Evolutionary conservation across 23 tunicate species (phyloP), one percentile per base, ranked within the genome.

Genomic region (Ciona savignyi): DNA sequence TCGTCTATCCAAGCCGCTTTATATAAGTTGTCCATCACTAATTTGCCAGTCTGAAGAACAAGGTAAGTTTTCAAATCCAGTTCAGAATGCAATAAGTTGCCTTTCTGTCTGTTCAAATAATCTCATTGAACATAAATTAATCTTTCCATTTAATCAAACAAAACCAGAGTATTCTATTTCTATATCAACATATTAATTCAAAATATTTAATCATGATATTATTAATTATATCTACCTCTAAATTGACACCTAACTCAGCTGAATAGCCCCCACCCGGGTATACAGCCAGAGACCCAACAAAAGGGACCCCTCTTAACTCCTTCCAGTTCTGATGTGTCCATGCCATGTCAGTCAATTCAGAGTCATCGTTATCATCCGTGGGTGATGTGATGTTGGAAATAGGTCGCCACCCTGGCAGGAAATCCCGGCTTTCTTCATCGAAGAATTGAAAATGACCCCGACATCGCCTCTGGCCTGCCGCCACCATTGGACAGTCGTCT

Each of bases 241-340:
- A 83, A 67, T 94, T 94, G 25, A 94, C 99, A 21, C 99, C 99
- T 27, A 94, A 77, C 72, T 94, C 99, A 4, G 99, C 99, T 21
- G 95, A 94, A 67, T 94, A 94, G 1, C 99, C 99, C 15, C 95
- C 87, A 4, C 99, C 99, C 1, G 93, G 86, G 63, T 94, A 87
- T 6, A 81, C 77, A 23, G 81, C 83, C 29, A 94, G 30, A 20
- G 82, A 73, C 22, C 99, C 99, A 25, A 83, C 32, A 34, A 75
- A 78, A 21, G 99, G 95, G 27, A 87, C 87, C 51, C 99, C 99
- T 62, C 76, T 87, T 29, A 94, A 35, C 75, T 94, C 90, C 32
- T 33, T 48, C 99, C 99, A 87, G 29, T 42, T 77, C 34, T 77
- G 85, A 62, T 83, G 83, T 21, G 72, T 34, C 99, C 99, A 94